Evolutionary conservation across 2,113 vertebrate species (phyloP), one percentile per base, ranked within the genome.

Genomic region (Cyanocitta stelleri): DNA sequence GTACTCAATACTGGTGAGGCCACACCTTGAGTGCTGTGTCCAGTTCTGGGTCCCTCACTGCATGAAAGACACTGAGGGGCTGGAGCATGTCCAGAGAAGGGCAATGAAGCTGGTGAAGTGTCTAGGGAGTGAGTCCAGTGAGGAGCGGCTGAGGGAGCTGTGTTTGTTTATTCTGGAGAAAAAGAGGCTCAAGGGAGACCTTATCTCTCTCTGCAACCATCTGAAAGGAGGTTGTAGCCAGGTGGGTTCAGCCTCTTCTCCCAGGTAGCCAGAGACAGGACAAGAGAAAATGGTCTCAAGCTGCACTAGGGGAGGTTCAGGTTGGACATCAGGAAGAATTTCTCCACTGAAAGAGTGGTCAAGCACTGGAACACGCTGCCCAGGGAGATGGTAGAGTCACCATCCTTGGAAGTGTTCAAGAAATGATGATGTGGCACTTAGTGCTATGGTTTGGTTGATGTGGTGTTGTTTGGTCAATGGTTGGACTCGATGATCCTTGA

Each of bases 361-460:
- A 61, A 20, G 39, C 39, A 21, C 14, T 81, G 33, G 43, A 73
- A 35, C 5, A 61, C 39, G n/a, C 69, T 67, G 9, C 29, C n/a
- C n/a, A 61, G 8, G n/a, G 16, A 75, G 24, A 22, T n/a, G 46
- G 23, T 46, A 16, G 52, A 67, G 33, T 46, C 39, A 54, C n/a
- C 19, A 54, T 26, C 23, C 26, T 29, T 75, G 46, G 13, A 82
- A 54, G 39, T 12, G 29, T 54, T 67, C 33, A 61, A n/a, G 54
- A 61, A 75, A 82, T 46, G 10, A 75, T 1, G 2, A 51, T 0
- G 0, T 75, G 19, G 39, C 41, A 20, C n/a, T 78, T 29, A 24
- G 19, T 39, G 22, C 33, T 61, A 1, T 30, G 16, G 30, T 75
- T 59, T 75, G 9, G 46, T 54, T 54, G 46, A 41, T n/a, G 17